Conservation (phyloP, 2,888 invertebrate species). For the Diabrotica balteata region DNA sequence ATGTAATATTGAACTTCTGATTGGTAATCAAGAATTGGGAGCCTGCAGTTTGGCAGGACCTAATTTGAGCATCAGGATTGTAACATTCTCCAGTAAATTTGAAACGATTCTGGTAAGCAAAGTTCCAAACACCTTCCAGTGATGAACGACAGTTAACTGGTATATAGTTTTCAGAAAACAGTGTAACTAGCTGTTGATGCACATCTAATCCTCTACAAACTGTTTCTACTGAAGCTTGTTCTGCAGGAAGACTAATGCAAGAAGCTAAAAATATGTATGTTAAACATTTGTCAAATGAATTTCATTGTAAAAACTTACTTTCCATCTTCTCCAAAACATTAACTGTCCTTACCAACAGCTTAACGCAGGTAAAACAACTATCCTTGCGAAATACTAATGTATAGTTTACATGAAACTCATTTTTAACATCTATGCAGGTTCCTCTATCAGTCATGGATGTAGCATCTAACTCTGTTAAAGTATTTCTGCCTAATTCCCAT, state of each 20-base stretch:
- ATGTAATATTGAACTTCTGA: constrained; percentile 95
- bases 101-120: constrained; percentile 81
- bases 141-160: constrained; percentile 92
- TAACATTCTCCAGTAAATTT: constrained; percentile 92
- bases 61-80: constrained; percentile 86
- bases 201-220: constrained; percentile 78
- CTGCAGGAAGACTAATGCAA: constrained; percentile 75
- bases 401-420: constrained; percentile 81
- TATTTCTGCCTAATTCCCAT: constrained; percentile 85
- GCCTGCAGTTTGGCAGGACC: constrained; percentile 94
- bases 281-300: constrained; percentile 6
- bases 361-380: constrained; percentile 84
- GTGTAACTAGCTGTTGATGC: constrained; percentile 82
- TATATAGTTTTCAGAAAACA: constrained; percentile 89
- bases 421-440: constrained; percentile 73
- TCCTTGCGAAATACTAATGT: constrained; percentile 80
- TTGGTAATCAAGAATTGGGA: constrained; percentile 95
- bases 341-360: constrained; percentile 82
- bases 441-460: constrained; percentile 80
- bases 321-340: constrained; percentile 90
- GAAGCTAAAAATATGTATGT: constrained; percentile 62
- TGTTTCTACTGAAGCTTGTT: constrained; percentile 73
- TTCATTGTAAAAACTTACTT: constrained; percentile 63
- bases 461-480: constrained; percentile 82
- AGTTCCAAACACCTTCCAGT: constrained; percentile 95